Evolutionary conservation across 1,140 invertebrate species (phyloP), one percentile per base, ranked within the genome.

Genomic region (Hyles vespertilio): DNA sequence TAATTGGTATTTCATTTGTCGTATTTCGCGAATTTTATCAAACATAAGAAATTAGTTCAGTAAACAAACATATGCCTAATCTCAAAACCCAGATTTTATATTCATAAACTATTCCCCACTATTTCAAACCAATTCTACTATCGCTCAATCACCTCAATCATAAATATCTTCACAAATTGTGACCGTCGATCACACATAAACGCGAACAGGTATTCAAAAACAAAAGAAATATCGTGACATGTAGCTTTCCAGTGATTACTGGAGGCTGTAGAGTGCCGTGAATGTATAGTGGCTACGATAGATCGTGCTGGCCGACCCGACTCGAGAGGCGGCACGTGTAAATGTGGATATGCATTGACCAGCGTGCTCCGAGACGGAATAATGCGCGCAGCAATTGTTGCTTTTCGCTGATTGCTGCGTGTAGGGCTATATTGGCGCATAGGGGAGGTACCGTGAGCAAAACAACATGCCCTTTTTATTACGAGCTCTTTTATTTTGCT

Each of bases 361-460:
- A 8, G 56, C 44, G 55, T 34, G 43, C 54, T 46, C 36, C 58
- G 55, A 36, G 59, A 56, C 51, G 66, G 46, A 63, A 49, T 70
- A 67, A 72, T 72, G 64, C 63, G 59, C 60, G 68, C 68, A 22
- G 22, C 22, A 73, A 70, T 73, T 72, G 70, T 61, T 33, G 63
- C 64, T 66, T 73, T 68, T 68, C 65, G 63, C 63, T 62, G 62
- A 65, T 69, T 72, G 69, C 61, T 65, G 69, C 59, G 63, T 66
- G 67, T 61, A 51, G 44, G 51, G 51, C 58, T 43, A 51, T 46
- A 56, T 61, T 33, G 48, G 34, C 56, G 65, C 58, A 57, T 65
- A 60, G 56, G 52, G 53, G 57, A 56, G 48, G 70, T 71, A 69
- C 11, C 46, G 70, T 66, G 50, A 11, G 59, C 70, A 72, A 34